These are phyloP conservation scores for Dryas iulia DNA, from an alignment of 1,140 invertebrate species.

Conservation along the genomic window DNA sequence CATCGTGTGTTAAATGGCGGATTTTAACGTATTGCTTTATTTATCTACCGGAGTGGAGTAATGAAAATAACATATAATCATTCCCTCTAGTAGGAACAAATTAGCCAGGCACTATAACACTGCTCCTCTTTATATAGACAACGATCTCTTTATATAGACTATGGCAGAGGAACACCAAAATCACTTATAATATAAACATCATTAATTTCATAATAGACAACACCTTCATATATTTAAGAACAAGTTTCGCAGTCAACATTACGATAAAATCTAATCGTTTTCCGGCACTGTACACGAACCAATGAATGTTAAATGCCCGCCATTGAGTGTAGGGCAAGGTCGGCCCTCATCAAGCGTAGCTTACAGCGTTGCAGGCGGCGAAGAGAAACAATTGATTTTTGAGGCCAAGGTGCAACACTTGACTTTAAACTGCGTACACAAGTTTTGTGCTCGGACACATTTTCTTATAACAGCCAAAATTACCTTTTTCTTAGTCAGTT, in stretches of 20 bases:
- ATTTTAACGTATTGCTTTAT: too few relatives aligned
- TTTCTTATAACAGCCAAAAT: background rate
- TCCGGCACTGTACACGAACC: slow-evolving; percentile 12
- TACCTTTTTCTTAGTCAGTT: background rate
- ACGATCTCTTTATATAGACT: too few relatives aligned
- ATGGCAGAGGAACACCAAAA: too few relatives aligned
- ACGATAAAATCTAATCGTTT: slow-evolving; percentile 27
- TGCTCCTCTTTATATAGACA: too few relatives aligned
- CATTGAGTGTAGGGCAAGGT: slow-evolving; percentile 32
- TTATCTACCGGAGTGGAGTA: too few relatives aligned
- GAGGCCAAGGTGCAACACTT: slow-evolving; percentile 24
- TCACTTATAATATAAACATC: background rate
- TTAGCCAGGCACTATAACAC: too few relatives aligned
- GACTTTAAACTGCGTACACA: background rate
- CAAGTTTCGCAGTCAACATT: background rate
- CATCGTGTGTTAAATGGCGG: too few relatives aligned
- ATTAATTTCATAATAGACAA: background rate
- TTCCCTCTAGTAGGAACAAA: too few relatives aligned
- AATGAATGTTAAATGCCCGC: slow-evolving; percentile 18
- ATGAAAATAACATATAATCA: too few relatives aligned
- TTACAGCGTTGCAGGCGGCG: slow-evolving; percentile 19
- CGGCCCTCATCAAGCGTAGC: slow-evolving; percentile 25
- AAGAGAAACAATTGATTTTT: slow-evolving; percentile 31
- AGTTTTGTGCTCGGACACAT: background rate
- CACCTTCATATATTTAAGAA: background rate